Conservation (phyloP, 2,113 vertebrate genomes). For the Camelus bactrianus region DNA sequence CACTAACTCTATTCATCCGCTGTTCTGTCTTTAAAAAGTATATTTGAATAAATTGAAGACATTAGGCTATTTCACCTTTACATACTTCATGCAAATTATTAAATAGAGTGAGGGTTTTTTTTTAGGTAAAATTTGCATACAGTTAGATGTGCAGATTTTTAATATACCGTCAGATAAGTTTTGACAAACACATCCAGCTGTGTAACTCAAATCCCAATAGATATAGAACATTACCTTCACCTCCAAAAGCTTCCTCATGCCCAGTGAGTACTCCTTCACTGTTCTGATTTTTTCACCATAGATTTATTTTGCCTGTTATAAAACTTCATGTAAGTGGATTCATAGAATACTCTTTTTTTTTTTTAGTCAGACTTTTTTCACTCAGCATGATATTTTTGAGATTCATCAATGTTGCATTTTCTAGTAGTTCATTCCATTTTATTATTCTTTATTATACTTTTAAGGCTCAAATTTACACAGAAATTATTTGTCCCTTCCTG, state of each 20-base stretch:
- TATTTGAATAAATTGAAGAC: conserved; percentile 51
- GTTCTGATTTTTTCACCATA: background rate
- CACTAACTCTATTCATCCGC: background rate
- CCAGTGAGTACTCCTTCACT: background rate
- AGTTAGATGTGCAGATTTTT: background rate
- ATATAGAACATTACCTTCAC: background rate
- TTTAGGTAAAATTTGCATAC: background rate
- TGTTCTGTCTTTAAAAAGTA: background rate
- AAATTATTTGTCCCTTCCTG: conserved; percentile 6
- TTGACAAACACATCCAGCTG: background rate
- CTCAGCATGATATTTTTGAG: background rate
- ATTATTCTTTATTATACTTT: conserved; percentile 34
- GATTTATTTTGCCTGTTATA: background rate
- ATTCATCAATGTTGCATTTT: conserved; percentile 26
- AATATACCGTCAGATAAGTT: background rate
- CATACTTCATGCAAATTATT: background rate
- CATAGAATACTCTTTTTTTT: background rate
- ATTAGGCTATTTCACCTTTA: background rate
- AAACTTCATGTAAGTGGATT: background rate
- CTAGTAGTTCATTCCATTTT: background rate
- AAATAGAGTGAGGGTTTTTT: background rate
- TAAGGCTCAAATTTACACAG: background rate
- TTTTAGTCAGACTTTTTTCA: background rate
- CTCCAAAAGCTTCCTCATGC: background rate
- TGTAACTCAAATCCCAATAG: background rate